Base-by-base conservation (phyloP, 2,113 vertebrate species). In the Bambusicola thoracicus region DNA sequence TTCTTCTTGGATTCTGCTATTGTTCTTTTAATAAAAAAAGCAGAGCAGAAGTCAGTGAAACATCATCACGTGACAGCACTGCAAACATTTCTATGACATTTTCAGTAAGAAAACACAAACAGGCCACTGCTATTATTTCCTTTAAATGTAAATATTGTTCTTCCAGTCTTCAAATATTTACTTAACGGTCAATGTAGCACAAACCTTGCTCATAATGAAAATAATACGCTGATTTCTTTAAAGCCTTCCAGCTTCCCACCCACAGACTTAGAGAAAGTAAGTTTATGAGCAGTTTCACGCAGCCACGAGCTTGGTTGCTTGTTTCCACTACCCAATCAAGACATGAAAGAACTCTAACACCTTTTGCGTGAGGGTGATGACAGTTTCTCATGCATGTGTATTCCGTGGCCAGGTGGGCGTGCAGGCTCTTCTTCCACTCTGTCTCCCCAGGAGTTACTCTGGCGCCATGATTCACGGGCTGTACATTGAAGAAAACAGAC, bases 1-100 rank as follows among this genome's bases (percentile, higher is more conserved):
- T 99, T 99, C 98, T 99, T 99, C 97, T 99, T 99, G n/a, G 99
- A 99, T 97, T 99, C 99, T 30, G 99, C 99, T 87, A 99, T 99
- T 88, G 99, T 99, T 96, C 99, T 99, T 98, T 96, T 89, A 96
- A 97, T n/a, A 56, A 95, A 96, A 97, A 16, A 80, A 80, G 69
- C 21, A 96, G 51, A 94, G 27, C 18, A 82, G 73, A 70, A 61
- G 25, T 40, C 62, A 96, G 53, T 80, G 40, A 95, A 61, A 91
- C 38, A 87, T 69, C 49, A 34, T 44, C 76, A 82, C 36, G 19
- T 55, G 75, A 81, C 77, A 92, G 48, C 0, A 18, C 5, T 81
- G 41, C 56, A 75, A 89, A 77, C 41, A 72, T 4, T 67, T 89
- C 63, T 65, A 32, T 21, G 30, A 10, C 3, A 25, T 63, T 38